Evolutionary conservation across 2,888 invertebrate species (phyloP).

Genomic region (Cosmorhoe ocellata): DNA sequence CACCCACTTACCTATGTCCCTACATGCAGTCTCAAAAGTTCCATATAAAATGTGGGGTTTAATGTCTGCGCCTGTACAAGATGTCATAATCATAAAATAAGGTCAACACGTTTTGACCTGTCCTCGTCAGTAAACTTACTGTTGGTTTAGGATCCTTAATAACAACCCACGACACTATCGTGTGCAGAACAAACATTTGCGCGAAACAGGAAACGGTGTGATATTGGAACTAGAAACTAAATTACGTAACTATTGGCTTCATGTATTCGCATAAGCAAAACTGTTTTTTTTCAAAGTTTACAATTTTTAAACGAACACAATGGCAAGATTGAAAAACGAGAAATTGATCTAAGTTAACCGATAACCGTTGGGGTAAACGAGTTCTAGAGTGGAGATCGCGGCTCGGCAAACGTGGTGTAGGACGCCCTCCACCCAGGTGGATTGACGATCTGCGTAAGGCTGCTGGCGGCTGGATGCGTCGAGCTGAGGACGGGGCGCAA

Average conservation of each 20-base stretch:
- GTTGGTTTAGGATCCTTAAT: slow-evolving; percentile 49
- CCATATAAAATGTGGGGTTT: neutral
- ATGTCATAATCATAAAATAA: slow-evolving; percentile 31
- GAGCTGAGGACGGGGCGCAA: too few species aligned
- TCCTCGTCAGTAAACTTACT: slow-evolving; percentile 38
- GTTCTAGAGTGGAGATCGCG: too few species aligned
- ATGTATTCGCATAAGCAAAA: neutral
- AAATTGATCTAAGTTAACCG: too few species aligned
- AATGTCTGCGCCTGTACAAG: slow-evolving; percentile 6
- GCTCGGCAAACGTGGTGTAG: too few species aligned
- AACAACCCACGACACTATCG: slow-evolving; percentile 33
- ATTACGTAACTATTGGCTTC: neutral
- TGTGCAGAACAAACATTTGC: slow-evolving; percentile 40
- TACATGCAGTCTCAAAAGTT: neutral
- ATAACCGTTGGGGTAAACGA: too few species aligned
- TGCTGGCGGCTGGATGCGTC: too few species aligned
- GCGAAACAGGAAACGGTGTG: slow-evolving; percentile 37
- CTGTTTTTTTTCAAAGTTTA: too few species aligned
- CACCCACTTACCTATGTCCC: too few species aligned
- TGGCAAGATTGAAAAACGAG: too few species aligned
- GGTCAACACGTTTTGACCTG: slow-evolving; percentile 31
- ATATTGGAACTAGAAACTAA: slow-evolving; percentile 9
- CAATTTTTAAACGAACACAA: too few species aligned
- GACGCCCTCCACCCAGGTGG: too few species aligned
- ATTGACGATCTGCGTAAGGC: too few species aligned